Evolutionary conservation across 1,140 invertebrate genomes (phyloP).

Genomic region (Dinothrombium tinctorium): DNA sequence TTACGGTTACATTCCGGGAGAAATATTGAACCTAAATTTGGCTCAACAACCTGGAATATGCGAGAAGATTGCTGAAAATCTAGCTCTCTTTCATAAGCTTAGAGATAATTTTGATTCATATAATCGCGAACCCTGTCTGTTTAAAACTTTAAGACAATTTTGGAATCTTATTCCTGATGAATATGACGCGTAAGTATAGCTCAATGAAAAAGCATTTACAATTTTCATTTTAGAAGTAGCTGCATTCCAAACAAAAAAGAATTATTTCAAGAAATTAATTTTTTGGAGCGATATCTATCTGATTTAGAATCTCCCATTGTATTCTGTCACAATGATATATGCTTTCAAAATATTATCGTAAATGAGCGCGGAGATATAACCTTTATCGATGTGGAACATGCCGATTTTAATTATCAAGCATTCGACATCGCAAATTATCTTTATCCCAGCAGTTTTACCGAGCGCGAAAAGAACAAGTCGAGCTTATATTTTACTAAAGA

Average conservation of each 20-base stretch:
- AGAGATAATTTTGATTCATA: conserved; percentile 9
- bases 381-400: conserved; percentile 97
- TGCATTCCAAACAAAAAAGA: conserved; percentile 36
- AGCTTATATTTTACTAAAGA: conserved; percentile 47
- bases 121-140: conserved; percentile 32
- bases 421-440: conserved; percentile 97
- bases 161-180: conserved; percentile 33
- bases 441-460: conserved; percentile 60
- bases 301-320: conserved; percentile 51
- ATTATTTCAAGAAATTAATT: conserved; percentile 40
- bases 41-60: conserved; percentile 33
- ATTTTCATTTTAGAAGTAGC: conserved; percentile 6
- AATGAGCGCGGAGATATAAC: conserved; percentile 33
- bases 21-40: conserved; percentile 40
- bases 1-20: conserved; percentile 71
- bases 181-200: no score
- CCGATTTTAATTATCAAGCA: conserved; percentile 72
- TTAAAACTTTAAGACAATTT: conserved; percentile 47
- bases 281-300: conserved; percentile 37
- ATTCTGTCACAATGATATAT: conserved; percentile 90
- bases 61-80: conserved; percentile 39
- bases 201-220: conserved; percentile 14
- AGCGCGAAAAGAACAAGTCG: conserved; percentile 32
- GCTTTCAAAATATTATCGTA: conserved; percentile 77
- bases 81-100: conserved; percentile 49